Base-by-base conservation (phyloP, 2,113 vertebrate genomes). In the Gallinago undulata region DNA sequence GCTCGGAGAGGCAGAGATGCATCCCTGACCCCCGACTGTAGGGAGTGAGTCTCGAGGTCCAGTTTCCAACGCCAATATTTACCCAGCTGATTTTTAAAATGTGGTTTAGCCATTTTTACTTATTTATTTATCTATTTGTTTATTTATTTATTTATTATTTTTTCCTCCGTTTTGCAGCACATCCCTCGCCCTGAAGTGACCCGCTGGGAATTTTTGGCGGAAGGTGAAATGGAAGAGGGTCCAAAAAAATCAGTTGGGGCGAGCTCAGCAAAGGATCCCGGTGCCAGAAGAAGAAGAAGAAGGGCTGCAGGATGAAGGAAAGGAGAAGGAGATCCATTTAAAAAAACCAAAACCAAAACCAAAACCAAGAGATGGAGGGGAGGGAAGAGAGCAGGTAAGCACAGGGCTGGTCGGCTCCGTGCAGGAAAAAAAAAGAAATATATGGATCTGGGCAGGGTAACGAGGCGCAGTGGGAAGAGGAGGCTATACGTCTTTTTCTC, bases 401-500 rank as follows among this genome's bases (percentile, higher is more conserved):
- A 14, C 45, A 62, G 93, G 76, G 89, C 73, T 89, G 92, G 92
- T 89, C 11, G 84, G 50, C 93, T 82, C 83, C 0, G 5, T 3
- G 22, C 83, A 51, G 84, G 51, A 28, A 96, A 97, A 97, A 97
- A 39, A 39, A 39, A 39, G 5, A 39, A 39, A 39, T 12, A 97
- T 97, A 97, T 97, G 97, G 97, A 96, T 95, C 87, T 92, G 11
- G 62, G 97, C 96, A 95, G 96, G 95, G 97, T 97, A 97, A 97
- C 96, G 96, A 97, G 97, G 97, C 95, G 88, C 94, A 96, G 88
- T 97, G 63, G 84, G n/a, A 96, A 95, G 93, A 97, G 85, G 95
- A 96, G 96, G 97, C 96, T 94, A 96, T 96, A 95, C 13, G 78
- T 98, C 97, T 98, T 97, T 97, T 95, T 96, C 95, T 93, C 97